These are phyloP conservation scores for Aphelocoma californica DNA, from an alignment of 2,797 vertebrate species.

Conservation along the genomic window DNA sequence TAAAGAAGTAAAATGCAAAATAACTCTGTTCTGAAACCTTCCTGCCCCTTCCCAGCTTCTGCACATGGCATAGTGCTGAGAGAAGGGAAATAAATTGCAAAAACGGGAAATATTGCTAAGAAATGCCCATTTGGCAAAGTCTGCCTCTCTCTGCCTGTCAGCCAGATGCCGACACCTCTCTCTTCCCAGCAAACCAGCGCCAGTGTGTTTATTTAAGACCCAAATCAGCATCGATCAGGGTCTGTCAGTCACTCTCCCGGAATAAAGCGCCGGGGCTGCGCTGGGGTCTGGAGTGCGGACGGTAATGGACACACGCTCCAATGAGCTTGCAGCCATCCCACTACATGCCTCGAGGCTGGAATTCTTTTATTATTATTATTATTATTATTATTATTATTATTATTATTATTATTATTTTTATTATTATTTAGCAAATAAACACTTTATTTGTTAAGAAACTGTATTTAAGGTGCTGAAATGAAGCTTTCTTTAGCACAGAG, in stretches of 20 bases:
- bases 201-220: slow-evolving; percentile 1
- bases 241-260: neutral
- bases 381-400: neutral
- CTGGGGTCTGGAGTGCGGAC: neutral
- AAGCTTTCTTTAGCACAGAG: neutral
- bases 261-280: neutral
- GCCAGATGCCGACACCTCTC: neutral
- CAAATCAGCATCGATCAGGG: slow-evolving; percentile 3
- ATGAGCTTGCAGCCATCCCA: slow-evolving; percentile 10
- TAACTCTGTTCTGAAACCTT: neutral
- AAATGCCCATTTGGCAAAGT: neutral
- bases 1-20: neutral
- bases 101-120: neutral
- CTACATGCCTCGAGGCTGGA: neutral
- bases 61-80: accelerated
- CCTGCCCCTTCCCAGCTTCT: neutral
- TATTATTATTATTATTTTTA: neutral
- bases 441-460: slow-evolving; percentile 40
- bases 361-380: neutral
- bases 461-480: slow-evolving; percentile 5
- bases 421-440: slow-evolving; percentile 42
- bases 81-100: neutral
- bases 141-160: neutral
- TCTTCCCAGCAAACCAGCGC: neutral
- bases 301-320: slow-evolving; percentile 49